Percentiles rank a stretch among this genome's conserved stretches.
Conservation (phyloP, 2,888 invertebrate genomes). For the Pyrrhosoma nymphula region DNA sequence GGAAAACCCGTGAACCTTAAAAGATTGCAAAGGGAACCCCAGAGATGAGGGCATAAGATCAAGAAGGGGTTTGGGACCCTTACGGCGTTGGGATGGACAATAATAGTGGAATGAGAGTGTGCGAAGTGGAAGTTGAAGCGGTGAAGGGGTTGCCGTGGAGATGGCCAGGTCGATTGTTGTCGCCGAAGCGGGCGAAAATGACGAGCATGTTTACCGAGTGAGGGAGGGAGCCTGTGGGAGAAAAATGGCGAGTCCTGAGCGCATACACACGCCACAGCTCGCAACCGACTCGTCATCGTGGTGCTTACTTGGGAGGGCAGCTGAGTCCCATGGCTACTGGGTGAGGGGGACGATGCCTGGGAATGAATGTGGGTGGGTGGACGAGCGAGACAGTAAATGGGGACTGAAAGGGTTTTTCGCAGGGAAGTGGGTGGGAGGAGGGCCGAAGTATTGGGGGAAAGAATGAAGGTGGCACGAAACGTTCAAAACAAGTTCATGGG, state of each 20-base stretch:
- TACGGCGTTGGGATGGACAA: not conserved
- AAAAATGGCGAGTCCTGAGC: not conserved
- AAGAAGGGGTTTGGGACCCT: not conserved
- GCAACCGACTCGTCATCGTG: not conserved
- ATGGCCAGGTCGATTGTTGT: conserved; percentile 31
- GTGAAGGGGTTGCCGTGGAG: conserved; percentile 29
- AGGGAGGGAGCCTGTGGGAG: not conserved
- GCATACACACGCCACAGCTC: conserved; percentile 47
- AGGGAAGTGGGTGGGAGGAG: not conserved
- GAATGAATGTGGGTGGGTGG: not conserved
- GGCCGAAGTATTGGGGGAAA: not conserved
- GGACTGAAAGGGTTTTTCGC: not conserved
- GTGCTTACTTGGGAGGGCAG: not conserved
- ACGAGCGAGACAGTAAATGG: not conserved
- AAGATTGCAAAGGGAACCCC: not conserved
- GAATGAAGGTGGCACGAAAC: not conserved
- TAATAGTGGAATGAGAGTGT: not conserved
- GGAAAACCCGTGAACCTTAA: not conserved
- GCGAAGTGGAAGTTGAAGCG: not conserved
- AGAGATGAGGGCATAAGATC: not conserved
- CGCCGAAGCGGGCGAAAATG: conserved; percentile 31
- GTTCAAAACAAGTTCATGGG: conserved; percentile 11
- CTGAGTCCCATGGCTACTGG: not conserved
- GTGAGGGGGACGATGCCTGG: not conserved
- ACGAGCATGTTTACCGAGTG: conserved; percentile 21